A percentile compares a stretch with the other conserved stretches of the same genome.
Conservation (phyloP, 64 coral and sea anemone species). For the Dendronephthya gigantea region DNA sequence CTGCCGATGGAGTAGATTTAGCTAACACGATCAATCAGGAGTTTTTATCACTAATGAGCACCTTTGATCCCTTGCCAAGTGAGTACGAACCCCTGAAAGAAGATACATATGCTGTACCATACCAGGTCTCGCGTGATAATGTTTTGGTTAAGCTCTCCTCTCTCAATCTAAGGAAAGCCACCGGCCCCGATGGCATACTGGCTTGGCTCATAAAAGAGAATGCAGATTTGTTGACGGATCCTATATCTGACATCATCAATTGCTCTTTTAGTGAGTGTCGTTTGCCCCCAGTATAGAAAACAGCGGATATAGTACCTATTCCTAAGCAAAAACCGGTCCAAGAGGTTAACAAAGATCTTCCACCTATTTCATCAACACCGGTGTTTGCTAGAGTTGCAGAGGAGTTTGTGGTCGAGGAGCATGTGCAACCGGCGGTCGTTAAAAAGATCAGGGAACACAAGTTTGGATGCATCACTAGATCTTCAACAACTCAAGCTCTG, state of each 20-base stretch:
- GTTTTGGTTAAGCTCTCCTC: no score
- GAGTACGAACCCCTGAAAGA: no score
- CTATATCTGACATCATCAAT: neutral
- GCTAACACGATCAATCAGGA: no score
- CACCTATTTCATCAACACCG: slow-evolving; percentile 8
- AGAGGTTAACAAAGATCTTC: slow-evolving; percentile 7
- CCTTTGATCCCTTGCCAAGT: no score
- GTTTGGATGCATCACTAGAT: slow-evolving; percentile 17
- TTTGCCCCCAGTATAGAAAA: slow-evolving; percentile 29
- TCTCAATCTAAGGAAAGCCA: neutral
- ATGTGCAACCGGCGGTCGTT: neutral
- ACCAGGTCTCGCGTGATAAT: no score
- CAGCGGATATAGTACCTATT: neutral
- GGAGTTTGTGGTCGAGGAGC: neutral
- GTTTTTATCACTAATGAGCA: no score
- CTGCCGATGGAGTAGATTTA: no score
- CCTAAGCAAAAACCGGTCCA: slow-evolving; percentile 9
- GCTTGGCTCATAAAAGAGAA: slow-evolving; percentile 22
- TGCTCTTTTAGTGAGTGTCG: slow-evolving; percentile 27
- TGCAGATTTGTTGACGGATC: neutral
- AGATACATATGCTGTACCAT: no score
- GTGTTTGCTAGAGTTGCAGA: neutral
- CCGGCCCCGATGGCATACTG: slow-evolving; percentile 2
- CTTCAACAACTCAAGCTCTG: neutral
- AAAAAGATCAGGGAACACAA: neutral